phyloP scores from a whole-genome alignment of 2,113 vertebrate genomes.

The Nothocercus julius region DNA sequence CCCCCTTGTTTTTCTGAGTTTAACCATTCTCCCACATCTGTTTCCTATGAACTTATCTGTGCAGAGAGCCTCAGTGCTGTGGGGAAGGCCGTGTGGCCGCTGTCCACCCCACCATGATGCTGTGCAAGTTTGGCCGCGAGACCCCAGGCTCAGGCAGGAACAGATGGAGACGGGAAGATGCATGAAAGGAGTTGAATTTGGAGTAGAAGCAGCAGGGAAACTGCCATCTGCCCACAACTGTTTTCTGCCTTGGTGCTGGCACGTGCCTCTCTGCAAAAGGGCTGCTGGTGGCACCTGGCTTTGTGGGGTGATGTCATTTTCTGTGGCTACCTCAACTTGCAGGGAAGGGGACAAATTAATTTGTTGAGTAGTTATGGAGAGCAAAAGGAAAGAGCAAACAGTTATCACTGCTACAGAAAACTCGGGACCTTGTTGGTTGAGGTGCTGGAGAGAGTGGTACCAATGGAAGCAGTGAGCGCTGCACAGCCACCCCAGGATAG shows the following conservation, averaged over 20 bases:
- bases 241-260: not conserved
- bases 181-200: not conserved
- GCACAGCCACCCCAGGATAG: not conserved
- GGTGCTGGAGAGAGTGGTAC: not conserved
- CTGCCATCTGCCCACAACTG: not conserved
- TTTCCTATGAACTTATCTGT: constrained; percentile 59
- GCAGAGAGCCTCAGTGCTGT: not conserved
- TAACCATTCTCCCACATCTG: constrained; percentile 66
- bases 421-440: not conserved
- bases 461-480: not conserved
- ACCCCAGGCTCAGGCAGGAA: not conserved
- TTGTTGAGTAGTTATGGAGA: not conserved
- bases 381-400: not conserved
- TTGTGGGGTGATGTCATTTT: not conserved
- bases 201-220: not conserved
- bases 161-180: not conserved
- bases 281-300: not conserved
- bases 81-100: not conserved
- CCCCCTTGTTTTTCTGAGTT: constrained; percentile 34
- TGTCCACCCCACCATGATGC: not conserved
- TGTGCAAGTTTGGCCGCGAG: not conserved
- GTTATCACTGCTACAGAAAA: rapidly evolving
- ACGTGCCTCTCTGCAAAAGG: not conserved
- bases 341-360: not conserved
- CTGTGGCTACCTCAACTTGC: not conserved